phyloP scores from a whole-genome alignment of 2,113 vertebrate genomes.

The Sminthopsis crassicaudata region DNA sequence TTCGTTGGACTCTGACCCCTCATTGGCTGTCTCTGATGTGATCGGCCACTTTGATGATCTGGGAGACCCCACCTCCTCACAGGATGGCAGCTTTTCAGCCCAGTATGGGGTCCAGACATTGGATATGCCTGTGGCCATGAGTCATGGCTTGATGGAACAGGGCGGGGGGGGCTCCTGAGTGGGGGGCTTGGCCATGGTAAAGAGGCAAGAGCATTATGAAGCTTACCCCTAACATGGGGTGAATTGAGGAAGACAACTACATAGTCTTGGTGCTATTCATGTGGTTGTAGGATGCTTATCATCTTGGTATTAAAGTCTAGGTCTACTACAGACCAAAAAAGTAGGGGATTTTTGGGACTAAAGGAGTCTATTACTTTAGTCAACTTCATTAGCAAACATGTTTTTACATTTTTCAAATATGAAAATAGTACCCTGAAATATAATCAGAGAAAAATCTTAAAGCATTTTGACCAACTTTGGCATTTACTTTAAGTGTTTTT shows the following conservation, averaged over 20 bases:
- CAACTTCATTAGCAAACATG: conserved; percentile 49
- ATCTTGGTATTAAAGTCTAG: conserved; percentile 25
- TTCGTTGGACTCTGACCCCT: conserved; percentile 91
- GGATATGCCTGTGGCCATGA: conserved; percentile 89
- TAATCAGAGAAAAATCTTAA: conserved; percentile 24
- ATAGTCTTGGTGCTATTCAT: conserved; percentile 78
- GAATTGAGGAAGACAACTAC: conserved; percentile 36
- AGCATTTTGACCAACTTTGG: not conserved
- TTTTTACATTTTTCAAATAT: conserved; percentile 53
- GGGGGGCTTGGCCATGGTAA: conserved; percentile 83
- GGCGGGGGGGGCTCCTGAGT: conserved; percentile 86
- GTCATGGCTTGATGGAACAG: conserved; percentile 86
- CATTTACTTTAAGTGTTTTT: not conserved
- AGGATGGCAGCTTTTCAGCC: conserved; percentile 83
- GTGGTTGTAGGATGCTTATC: conserved; percentile 37
- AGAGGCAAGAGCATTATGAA: conserved; percentile 51
- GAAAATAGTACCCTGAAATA: conserved; percentile 30
- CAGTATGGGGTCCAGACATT: conserved; percentile 90
- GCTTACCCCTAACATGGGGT: not conserved
- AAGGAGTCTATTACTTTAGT: conserved; percentile 42
- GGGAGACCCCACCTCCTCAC: conserved; percentile 85
- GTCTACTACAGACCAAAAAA: conserved; percentile 5
- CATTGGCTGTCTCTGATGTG: conserved; percentile 90
- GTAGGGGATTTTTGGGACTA: not conserved
- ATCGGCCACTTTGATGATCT: conserved; percentile 92